Evolutionary conservation across 2,113 vertebrate species (phyloP).

Genomic region (Siniperca chuatsi): DNA sequence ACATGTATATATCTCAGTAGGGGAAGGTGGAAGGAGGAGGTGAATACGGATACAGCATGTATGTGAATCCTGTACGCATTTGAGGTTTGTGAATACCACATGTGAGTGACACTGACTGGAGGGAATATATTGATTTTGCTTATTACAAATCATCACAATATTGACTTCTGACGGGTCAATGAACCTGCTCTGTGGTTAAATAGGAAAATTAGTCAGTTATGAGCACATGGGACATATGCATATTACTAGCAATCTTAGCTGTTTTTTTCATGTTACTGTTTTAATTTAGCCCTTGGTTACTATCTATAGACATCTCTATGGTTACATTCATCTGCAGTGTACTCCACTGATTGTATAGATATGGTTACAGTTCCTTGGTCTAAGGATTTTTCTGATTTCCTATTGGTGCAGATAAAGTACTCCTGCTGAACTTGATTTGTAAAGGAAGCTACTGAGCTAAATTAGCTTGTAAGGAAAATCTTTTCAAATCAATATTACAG

Average conservation of each 20-base stretch:
- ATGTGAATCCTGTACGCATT: neutral
- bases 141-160: neutral
- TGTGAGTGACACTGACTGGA: neutral
- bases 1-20: neutral
- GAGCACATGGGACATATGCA: too few relatives aligned
- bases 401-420: neutral
- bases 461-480: neutral
- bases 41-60: neutral
- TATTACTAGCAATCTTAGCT: neutral
- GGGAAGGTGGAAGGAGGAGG: neutral
- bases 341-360: neutral
- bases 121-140: neutral
- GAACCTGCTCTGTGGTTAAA: neutral
- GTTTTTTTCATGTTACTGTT: neutral
- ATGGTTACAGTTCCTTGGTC: neutral
- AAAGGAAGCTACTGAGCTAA: neutral
- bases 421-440: neutral
- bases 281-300: neutral
- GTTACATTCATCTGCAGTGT: neutral
- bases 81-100: neutral
- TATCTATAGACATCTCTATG: neutral
- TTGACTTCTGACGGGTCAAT: slow-evolving; percentile 20
- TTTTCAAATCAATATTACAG: neutral
- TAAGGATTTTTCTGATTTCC: neutral
- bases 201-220: neutral